Evolutionary conservation across 2,797 vertebrate genomes (phyloP).

Genomic region (Platyrinchus mystaceus): DNA sequence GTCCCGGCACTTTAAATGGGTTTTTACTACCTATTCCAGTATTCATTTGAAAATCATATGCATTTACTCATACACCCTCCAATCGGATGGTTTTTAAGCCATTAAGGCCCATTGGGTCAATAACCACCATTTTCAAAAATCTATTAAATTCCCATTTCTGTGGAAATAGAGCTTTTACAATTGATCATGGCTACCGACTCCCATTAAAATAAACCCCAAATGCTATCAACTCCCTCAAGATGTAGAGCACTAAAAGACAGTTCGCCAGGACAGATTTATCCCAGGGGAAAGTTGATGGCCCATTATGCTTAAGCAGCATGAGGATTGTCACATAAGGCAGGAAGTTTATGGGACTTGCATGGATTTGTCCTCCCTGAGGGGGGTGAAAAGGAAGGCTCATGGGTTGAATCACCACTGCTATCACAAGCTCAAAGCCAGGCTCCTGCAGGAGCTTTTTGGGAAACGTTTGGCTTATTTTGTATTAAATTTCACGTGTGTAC

Average conservation of each 20-base stretch:
- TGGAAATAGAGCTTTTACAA: conserved; percentile 60
- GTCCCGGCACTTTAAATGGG: conserved; percentile 44
- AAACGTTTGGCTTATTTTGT: not conserved
- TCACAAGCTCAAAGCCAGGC: not conserved
- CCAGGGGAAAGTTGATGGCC: conserved; percentile 52
- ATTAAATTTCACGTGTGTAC: not conserved
- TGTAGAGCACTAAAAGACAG: conserved; percentile 39
- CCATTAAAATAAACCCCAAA: conserved; percentile 64
- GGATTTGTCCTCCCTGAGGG: conserved; percentile 40
- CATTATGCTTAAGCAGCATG: conserved; percentile 56
- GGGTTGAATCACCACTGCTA: not conserved
- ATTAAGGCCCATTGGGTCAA: conserved; percentile 70
- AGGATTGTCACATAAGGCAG: conserved; percentile 53
- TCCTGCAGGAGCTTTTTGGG: not conserved
- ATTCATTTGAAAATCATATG: conserved; percentile 49
- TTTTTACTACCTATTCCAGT: conserved; percentile 69
- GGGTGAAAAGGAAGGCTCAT: not conserved
- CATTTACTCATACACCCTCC: conserved; percentile 39
- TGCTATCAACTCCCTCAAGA: conserved; percentile 56
- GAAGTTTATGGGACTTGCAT: conserved; percentile 57
- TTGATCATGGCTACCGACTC: conserved; percentile 63
- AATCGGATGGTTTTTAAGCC: conserved; percentile 56
- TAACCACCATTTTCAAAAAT: conserved; percentile 65
- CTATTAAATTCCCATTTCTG: conserved; percentile 72
- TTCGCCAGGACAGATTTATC: conserved; percentile 51